These are phyloP conservation scores for Smutsia gigantea DNA, from an alignment of 2,797 vertebrate genomes.

Conservation along the genomic window DNA sequence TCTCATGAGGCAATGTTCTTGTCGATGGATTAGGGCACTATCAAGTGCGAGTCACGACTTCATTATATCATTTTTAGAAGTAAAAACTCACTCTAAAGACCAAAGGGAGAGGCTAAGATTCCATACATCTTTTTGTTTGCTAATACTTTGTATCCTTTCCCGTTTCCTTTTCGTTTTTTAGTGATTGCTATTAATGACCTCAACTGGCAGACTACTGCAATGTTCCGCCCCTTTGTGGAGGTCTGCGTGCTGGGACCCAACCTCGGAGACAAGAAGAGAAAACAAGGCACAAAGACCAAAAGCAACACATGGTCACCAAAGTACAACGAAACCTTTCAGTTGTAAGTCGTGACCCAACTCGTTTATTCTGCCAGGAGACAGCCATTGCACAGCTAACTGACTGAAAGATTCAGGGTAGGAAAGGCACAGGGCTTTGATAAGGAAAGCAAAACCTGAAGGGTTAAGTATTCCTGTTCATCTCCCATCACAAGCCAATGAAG, in stretches of 20 bases:
- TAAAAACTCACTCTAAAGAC: background rate
- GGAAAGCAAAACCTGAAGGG: background rate
- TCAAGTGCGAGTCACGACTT: background rate
- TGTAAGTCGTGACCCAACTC: slow-evolving; percentile 90
- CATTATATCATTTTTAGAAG: background rate
- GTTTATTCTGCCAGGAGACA: background rate
- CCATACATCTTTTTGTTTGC: background rate
- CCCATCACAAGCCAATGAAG: background rate
- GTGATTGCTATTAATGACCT: slow-evolving; percentile 96
- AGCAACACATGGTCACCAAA: slow-evolving; percentile 99
- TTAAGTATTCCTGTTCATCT: background rate
- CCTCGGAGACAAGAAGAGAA: slow-evolving; percentile 96
- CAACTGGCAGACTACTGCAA: slow-evolving; percentile 96
- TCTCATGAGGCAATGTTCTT: background rate
- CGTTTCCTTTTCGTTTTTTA: slow-evolving; percentile 85
- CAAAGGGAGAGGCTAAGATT: background rate
- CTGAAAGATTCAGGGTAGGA: background rate
- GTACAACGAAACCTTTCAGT: slow-evolving; percentile 99
- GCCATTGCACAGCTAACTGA: too few species aligned
- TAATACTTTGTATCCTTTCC: background rate
- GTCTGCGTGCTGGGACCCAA: slow-evolving; percentile 95
- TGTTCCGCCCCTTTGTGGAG: slow-evolving; percentile 99
- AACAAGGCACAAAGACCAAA: slow-evolving; percentile 98
- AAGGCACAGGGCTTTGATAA: background rate
- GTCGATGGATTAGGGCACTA: background rate